Evolutionary conservation across 1,140 invertebrate species (phyloP).

Genomic region (Gonatopus flavifemur): DNA sequence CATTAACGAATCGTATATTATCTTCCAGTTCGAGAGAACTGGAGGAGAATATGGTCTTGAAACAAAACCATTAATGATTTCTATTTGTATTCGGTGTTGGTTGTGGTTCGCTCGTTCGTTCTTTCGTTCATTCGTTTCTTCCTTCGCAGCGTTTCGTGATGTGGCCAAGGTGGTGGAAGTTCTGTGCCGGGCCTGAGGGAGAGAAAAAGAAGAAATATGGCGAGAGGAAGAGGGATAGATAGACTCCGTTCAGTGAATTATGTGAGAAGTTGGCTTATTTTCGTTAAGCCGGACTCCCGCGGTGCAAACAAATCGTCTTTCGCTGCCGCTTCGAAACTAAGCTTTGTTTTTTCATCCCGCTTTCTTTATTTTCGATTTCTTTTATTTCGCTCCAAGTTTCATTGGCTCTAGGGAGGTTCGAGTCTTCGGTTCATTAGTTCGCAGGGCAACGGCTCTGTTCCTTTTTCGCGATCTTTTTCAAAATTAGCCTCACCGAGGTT

Average conservation of each 20-base stretch:
- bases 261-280: slow-evolving; percentile 57
- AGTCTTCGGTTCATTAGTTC: neutral
- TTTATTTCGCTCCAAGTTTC: neutral
- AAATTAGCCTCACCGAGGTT: no score
- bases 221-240: slow-evolving; percentile 12
- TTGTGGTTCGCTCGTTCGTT: no score
- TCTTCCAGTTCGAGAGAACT: slow-evolving; percentile 17
- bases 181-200: no score
- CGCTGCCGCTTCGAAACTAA: slow-evolving; percentile 29
- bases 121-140: slow-evolving; percentile 18
- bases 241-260: slow-evolving; percentile 48
- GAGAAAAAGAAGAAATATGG: no score
- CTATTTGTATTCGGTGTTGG: slow-evolving; percentile 58
- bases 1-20: slow-evolving; percentile 57
- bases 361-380: slow-evolving; percentile 21
- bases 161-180: no score
- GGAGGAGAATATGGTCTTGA: slow-evolving; percentile 30
- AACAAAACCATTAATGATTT: slow-evolving; percentile 59
- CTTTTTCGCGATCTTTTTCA: no score
- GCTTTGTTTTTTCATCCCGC: slow-evolving; percentile 39
- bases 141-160: slow-evolving; percentile 22
- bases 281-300: slow-evolving; percentile 53
- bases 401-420: neutral
- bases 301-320: slow-evolving; percentile 53
- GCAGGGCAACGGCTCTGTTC: neutral